Percentiles rank a stretch among this genome's conserved stretches.
Evolutionary conservation across 2,888 invertebrate genomes (phyloP).

Genomic region (Dynastes grantii): DNA sequence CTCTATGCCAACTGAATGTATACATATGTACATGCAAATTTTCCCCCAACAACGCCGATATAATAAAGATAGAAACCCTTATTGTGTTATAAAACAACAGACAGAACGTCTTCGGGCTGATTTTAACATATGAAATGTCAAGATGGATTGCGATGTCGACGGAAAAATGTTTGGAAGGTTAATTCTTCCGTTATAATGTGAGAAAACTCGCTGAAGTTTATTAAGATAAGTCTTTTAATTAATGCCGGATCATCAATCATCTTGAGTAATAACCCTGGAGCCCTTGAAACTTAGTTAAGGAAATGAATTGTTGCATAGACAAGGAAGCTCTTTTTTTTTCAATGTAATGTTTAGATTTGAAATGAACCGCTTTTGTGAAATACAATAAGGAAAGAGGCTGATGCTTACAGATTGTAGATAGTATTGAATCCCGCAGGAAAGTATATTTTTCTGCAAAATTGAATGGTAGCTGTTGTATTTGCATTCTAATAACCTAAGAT

Average conservation of each 20-base stretch:
- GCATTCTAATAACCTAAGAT: no score
- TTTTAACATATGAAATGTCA: not conserved
- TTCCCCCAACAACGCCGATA: no score
- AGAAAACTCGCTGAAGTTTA: not conserved
- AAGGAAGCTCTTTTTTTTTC: not conserved
- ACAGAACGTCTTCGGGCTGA: not conserved
- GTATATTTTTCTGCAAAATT: no score
- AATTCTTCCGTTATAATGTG: not conserved
- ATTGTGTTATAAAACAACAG: not conserved
- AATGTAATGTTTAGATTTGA: not conserved
- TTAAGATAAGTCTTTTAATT: slow-evolving; percentile 19
- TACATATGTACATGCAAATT: no score
- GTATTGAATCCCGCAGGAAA: no score
- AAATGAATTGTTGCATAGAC: not conserved
- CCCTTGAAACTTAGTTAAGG: not conserved
- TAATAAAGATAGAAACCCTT: no score
- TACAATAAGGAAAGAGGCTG: no score
- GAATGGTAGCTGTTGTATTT: no score
- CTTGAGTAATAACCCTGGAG: not conserved
- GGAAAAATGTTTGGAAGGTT: not conserved
- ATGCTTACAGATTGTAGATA: no score
- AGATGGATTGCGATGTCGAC: not conserved
- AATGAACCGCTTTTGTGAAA: not conserved
- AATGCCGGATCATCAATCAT: slow-evolving; percentile 9
- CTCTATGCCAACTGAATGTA: no score